Evolutionary conservation across 2,113 vertebrate species (phyloP).

Genomic region (Rhabdornis inornatus): DNA sequence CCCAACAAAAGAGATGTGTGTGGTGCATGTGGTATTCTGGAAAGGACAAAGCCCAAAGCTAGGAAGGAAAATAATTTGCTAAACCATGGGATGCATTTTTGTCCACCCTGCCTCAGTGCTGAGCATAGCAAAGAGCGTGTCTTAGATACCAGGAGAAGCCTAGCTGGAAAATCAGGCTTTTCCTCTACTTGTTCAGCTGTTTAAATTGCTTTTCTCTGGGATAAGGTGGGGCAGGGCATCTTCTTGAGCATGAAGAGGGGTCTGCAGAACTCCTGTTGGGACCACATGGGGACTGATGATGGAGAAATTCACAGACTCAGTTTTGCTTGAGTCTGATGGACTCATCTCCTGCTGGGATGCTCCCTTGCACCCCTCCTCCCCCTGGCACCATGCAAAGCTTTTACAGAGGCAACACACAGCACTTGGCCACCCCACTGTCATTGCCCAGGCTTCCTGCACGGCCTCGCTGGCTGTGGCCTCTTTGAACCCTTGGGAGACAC

Average conservation of each 20-base stretch:
- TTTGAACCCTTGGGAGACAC: neutral
- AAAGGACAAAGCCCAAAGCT: neutral
- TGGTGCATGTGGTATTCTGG: neutral
- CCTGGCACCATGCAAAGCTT: neutral
- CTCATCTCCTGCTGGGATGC: neutral
- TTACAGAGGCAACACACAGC: neutral
- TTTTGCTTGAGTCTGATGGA: neutral
- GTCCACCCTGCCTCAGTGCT: neutral
- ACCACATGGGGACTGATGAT: neutral
- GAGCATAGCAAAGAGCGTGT: neutral
- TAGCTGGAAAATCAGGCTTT: neutral
- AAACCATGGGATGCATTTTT: neutral
- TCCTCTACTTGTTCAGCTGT: neutral
- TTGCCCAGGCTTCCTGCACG: accelerated
- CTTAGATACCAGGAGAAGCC: neutral
- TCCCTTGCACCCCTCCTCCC: neutral
- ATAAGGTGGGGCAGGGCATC: neutral
- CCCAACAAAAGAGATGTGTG: neutral
- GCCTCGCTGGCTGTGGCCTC: accelerated
- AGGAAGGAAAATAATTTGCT: neutral
- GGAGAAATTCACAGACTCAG: neutral
- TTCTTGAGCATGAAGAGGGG: neutral
- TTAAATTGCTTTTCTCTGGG: neutral
- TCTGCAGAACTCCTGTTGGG: accelerated
- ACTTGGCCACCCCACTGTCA: accelerated